Evolutionary conservation across 1,140 invertebrate species (phyloP).

Genomic region (Drosophila pectinifera): DNA sequence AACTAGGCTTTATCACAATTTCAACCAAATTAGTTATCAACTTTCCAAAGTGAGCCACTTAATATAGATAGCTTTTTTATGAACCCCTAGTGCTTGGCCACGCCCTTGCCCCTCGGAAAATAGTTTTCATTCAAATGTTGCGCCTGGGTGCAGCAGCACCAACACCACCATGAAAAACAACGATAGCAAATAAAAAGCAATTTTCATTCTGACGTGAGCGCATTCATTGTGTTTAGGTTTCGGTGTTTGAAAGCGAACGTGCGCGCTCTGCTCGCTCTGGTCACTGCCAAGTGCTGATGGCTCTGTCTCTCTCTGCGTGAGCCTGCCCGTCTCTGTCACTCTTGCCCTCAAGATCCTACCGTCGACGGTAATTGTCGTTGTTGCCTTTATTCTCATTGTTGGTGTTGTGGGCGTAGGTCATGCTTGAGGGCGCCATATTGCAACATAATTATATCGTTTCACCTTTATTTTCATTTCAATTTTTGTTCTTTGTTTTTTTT

Average conservation of each 20-base stretch:
- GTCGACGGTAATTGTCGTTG: conserved; percentile 32
- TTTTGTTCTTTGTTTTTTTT: conserved; percentile 7
- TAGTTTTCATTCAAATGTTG: conserved; percentile 32
- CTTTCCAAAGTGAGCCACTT: background rate
- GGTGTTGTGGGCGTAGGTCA: conserved; percentile 70
- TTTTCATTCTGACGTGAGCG: conserved; percentile 48
- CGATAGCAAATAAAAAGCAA: conserved; percentile 16
- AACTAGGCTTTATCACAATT: too few relatives aligned
- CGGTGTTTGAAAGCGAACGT: conserved; percentile 23
- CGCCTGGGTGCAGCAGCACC: conserved; percentile 41
- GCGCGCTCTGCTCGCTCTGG: conserved; percentile 10
- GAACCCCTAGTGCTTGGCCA: conserved; percentile 1
- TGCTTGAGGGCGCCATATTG: conserved; percentile 78
- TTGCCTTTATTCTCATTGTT: conserved; percentile 43
- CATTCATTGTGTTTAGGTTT: conserved; percentile 35
- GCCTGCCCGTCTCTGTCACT: background rate
- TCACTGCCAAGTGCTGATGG: conserved; percentile 17
- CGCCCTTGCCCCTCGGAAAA: conserved; percentile 16
- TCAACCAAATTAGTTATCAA: background rate
- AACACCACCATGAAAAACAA: conserved; percentile 20
- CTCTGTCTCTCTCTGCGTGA: background rate
- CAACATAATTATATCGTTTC: conserved; percentile 81
- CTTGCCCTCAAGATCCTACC: conserved; percentile 12
- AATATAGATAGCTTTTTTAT: conserved; percentile 10
- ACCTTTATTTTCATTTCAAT: conserved; percentile 69